Percentiles rank a stretch among this genome's conserved stretches.
Conservation (phyloP, 2,113 vertebrate species). For the Pteropus alecto region DNA sequence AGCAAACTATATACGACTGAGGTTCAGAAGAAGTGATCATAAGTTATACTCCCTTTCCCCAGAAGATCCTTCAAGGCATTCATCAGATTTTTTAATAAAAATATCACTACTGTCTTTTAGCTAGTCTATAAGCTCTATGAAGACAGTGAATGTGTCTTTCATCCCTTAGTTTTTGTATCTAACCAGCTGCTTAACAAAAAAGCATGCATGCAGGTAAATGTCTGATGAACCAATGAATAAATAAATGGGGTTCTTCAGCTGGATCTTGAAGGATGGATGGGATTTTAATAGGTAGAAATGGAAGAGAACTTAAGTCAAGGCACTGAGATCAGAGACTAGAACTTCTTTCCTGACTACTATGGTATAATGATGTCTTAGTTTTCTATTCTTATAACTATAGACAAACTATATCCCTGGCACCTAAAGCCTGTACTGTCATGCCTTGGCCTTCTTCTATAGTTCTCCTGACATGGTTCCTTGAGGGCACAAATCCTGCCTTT, state of each 20-base stretch:
- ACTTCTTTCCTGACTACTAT: slow-evolving; percentile 5
- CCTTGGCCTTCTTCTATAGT: not conserved
- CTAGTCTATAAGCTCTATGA: not conserved
- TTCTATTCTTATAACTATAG: not conserved
- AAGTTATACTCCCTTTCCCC: not conserved
- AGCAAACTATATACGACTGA: not conserved
- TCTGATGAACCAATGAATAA: not conserved
- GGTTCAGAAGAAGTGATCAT: not conserved
- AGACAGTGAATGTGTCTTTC: not conserved
- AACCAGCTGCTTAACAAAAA: not conserved
- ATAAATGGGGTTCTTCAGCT: not conserved
- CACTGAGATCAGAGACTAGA: not conserved
- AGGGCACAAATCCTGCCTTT: not conserved
- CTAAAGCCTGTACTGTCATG: not conserved
- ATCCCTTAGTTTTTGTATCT: not conserved
- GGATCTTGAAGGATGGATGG: not conserved
- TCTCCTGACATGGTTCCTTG: not conserved
- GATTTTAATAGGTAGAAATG: not conserved
- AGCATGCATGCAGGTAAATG: not conserved
- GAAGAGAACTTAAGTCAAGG: not conserved
- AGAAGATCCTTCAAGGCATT: not conserved
- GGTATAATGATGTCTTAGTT: not conserved
- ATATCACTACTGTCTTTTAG: not conserved
- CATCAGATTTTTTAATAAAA: slow-evolving; percentile 44
- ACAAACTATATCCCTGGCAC: not conserved